Conservation (phyloP, 64 coral and sea anemone species). For the Montipora efflorescens region DNA sequence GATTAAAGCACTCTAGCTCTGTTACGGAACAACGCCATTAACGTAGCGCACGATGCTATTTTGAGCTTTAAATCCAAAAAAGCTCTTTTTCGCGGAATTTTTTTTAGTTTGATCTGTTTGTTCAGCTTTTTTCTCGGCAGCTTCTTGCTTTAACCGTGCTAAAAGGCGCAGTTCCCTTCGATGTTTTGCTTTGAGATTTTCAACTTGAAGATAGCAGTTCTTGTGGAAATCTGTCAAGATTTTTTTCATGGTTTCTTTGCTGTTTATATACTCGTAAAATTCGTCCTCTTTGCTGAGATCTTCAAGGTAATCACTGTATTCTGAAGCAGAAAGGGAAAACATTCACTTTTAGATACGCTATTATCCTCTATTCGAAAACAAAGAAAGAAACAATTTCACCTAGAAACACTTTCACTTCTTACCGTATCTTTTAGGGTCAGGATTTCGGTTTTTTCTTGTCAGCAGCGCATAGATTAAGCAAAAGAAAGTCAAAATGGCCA, state of each 20-base stretch:
- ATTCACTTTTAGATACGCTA: background rate
- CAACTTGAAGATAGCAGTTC: conserved; percentile 60
- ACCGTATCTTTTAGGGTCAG: conserved; percentile 54
- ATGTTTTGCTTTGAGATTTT: conserved; percentile 78
- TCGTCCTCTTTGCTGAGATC: conserved; percentile 31
- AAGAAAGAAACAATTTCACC: background rate
- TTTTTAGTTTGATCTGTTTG: background rate
- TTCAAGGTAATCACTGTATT: conserved; percentile 58
- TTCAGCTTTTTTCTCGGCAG: background rate
- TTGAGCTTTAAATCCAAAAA: background rate
- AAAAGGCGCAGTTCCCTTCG: conserved; percentile 56
- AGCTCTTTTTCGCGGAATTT: background rate
- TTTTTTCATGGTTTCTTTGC: conserved; percentile 67
- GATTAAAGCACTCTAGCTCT: background rate
- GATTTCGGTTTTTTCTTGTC: conserved; percentile 31
- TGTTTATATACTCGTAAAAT: conserved; percentile 44
- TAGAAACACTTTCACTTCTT: background rate
- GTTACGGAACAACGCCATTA: background rate
- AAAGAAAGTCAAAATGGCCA: conserved; percentile 7
- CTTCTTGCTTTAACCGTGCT: conserved; percentile 76
- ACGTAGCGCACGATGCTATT: conserved; percentile 4
- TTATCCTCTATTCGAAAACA: background rate
- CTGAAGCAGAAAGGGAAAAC: conserved; percentile 8
- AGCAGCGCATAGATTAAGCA: conserved; percentile 48
- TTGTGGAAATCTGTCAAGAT: conserved; percentile 77